phyloP scores from a whole-genome alignment of 2,113 vertebrate genomes.

The Arenaria interpres region DNA sequence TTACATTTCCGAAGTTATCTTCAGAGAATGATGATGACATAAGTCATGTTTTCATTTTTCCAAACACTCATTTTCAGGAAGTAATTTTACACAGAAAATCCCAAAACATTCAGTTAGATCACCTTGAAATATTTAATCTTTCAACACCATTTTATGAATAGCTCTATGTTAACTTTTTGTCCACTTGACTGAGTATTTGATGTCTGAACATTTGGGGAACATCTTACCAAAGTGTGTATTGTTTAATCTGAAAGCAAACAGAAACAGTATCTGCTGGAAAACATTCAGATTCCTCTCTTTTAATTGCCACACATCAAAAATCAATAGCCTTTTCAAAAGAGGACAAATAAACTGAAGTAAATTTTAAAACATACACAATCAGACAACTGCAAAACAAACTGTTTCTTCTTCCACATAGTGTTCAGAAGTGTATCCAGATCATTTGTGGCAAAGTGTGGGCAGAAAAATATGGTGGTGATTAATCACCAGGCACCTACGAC shows the following conservation, averaged over 20 bases:
- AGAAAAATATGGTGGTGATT: neutral
- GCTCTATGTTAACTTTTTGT: neutral
- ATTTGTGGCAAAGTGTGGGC: neutral
- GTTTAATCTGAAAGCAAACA: neutral
- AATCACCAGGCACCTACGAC: constrained; percentile 5
- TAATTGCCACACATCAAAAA: neutral
- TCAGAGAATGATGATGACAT: neutral
- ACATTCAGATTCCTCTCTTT: neutral
- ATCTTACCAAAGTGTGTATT: neutral
- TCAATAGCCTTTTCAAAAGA: neutral
- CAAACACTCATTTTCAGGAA: neutral
- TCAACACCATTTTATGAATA: neutral
- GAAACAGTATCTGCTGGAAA: neutral
- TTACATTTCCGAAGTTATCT: neutral
- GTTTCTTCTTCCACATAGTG: neutral
- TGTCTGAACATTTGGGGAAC: neutral
- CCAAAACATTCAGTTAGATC: neutral
- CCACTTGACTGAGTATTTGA: neutral
- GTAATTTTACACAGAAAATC: neutral
- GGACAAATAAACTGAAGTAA: neutral
- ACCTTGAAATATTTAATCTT: neutral
- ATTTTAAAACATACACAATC: neutral
- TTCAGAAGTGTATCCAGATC: neutral
- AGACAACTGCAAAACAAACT: neutral
- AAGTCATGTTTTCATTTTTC: neutral